These are phyloP conservation scores for Metalampra italica DNA, from an alignment of 2,888 invertebrate genomes.

Conservation along the genomic window DNA sequence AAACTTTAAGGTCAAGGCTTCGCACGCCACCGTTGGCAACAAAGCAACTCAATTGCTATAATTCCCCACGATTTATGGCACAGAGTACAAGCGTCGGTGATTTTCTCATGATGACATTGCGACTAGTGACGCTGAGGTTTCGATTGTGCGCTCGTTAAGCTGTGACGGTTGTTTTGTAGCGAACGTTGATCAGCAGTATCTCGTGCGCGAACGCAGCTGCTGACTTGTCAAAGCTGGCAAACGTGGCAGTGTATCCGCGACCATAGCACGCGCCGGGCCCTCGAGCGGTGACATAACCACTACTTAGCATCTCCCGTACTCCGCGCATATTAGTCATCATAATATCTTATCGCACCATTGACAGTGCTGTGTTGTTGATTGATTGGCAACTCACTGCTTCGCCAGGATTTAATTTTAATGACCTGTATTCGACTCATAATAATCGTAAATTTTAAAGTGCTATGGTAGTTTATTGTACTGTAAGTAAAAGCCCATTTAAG, in stretches of 20 bases:
- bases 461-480: not conserved
- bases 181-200: conserved; percentile 32
- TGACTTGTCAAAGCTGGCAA: conserved; percentile 32
- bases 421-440: too few relatives aligned
- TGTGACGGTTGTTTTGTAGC: conserved; percentile 45
- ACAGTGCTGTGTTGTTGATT: conserved; percentile 3
- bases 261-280: conserved; percentile 54
- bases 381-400: too few relatives aligned
- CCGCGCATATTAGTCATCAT: conserved; percentile 7
- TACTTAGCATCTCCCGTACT: conserved; percentile 15
- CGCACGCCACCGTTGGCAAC: conserved; percentile 4
- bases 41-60: conserved; percentile 8
- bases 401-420: too few relatives aligned
- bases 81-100: conserved; percentile 18
- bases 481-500: not conserved
- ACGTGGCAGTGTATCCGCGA: conserved; percentile 53
- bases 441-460: not conserved
- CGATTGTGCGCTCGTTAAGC: conserved; percentile 43
- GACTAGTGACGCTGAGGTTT: conserved; percentile 37
- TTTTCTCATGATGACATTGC: conserved; percentile 33
- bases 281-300: conserved; percentile 22
- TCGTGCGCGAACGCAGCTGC: conserved; percentile 12
- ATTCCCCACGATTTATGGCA: conserved; percentile 10
- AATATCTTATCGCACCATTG: conserved; percentile 12
- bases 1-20: conserved; percentile 9